Conservation (phyloP, 30 jellyfish, hydroid and myxozoan genomes). For the Turritopsis dohrnii region DNA sequence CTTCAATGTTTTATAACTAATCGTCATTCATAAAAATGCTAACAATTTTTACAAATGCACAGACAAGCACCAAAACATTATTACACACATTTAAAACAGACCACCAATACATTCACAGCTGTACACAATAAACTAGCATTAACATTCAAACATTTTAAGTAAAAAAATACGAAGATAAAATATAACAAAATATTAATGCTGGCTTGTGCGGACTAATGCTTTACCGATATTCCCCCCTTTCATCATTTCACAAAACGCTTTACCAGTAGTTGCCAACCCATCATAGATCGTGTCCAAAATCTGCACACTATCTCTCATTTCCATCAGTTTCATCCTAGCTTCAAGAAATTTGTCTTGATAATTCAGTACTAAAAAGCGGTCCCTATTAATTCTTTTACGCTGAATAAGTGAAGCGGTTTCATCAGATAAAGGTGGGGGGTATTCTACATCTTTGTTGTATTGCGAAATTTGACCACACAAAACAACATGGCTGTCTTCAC, state of each 20-base stretch:
- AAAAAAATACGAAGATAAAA: no score
- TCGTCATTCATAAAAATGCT: no score
- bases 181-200: not conserved
- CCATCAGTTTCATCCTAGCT: not conserved
- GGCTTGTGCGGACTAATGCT: conserved; percentile 24
- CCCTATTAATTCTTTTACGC: conserved; percentile 30
- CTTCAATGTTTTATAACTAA: no score
- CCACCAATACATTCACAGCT: no score
- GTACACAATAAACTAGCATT: not conserved
- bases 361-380: conserved; percentile 40
- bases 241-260: conserved; percentile 57
- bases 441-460: conserved; percentile 38
- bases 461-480: conserved; percentile 53
- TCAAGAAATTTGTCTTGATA: conserved; percentile 17
- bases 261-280: conserved; percentile 50
- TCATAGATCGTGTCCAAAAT: conserved; percentile 35
- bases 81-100: no score
- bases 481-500: conserved; percentile 24
- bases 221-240: conserved; percentile 55
- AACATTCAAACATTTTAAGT: not conserved
- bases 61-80: no score
- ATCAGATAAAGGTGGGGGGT: conserved; percentile 42
- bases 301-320: not conserved
- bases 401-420: conserved; percentile 15
- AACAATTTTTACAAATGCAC: no score